A percentile compares a stretch with the other conserved stretches of the same genome.
These are phyloP conservation scores for Cathartes aura DNA, from an alignment of 2,113 vertebrate species.

Conservation along the genomic window DNA sequence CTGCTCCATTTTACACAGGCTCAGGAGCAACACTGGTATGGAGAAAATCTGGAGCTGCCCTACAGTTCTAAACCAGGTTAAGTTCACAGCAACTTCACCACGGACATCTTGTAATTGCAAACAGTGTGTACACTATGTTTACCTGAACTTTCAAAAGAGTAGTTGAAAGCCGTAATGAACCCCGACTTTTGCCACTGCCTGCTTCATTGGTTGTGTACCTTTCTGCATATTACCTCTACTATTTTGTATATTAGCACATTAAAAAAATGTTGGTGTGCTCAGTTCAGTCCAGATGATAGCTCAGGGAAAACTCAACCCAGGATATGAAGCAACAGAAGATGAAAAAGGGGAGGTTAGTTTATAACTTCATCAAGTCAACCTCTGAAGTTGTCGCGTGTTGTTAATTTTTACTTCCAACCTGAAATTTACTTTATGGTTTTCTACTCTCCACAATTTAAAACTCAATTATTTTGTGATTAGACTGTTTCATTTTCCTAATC, in stretches of 20 bases:
- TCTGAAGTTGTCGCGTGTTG: background rate
- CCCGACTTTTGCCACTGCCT: background rate
- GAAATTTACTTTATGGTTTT: background rate
- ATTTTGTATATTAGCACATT: background rate
- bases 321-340: background rate
- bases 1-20: accelerated
- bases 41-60: background rate
- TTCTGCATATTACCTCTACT: background rate
- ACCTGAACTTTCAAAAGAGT: background rate
- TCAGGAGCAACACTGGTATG: accelerated
- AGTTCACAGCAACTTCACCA: background rate
- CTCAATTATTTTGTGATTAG: background rate
- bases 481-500: background rate
- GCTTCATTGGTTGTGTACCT: background rate
- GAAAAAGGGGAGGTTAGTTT: background rate
- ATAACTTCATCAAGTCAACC: background rate
- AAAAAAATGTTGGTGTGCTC: background rate
- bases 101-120: background rate
- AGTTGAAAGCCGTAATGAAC: accelerated
- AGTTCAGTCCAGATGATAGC: background rate
- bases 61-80: background rate
- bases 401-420: background rate
- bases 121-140: background rate
- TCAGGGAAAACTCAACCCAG: background rate
- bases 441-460: background rate